Percentiles rank a stretch among this genome's conserved stretches.
phyloP scores from a whole-genome alignment of 2,113 vertebrate genomes.

The Anarrhichthys ocellatus region DNA sequence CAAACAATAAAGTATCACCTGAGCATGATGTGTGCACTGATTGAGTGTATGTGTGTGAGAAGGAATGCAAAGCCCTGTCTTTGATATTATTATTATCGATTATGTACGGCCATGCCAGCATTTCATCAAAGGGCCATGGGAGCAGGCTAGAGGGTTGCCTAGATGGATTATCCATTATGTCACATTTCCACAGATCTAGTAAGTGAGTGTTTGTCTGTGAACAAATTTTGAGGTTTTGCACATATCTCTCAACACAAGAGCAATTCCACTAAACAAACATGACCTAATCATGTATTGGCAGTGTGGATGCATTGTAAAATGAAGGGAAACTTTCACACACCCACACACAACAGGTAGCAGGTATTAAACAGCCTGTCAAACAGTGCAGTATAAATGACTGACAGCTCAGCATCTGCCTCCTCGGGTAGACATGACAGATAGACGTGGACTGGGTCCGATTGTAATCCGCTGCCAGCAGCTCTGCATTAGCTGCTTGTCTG shows the following conservation, averaged over 20 bases:
- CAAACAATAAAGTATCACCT: not conserved
- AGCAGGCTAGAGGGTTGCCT: slow-evolving; percentile 1
- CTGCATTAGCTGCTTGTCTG: slow-evolving; percentile 62
- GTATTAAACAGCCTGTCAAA: slow-evolving; percentile 23
- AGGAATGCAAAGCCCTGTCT: slow-evolving; percentile 24
- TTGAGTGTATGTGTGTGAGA: not conserved
- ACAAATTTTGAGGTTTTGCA: not conserved
- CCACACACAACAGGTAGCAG: slow-evolving; percentile 36
- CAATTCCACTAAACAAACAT: slow-evolving; percentile 56
- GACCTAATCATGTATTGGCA: slow-evolving; percentile 40
- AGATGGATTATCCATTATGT: slow-evolving; percentile 32
- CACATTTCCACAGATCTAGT: slow-evolving; percentile 20
- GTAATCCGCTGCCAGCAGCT: slow-evolving; percentile 48
- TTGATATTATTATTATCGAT: slow-evolving; percentile 51
- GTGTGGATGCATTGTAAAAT: not conserved
- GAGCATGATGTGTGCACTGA: slow-evolving; percentile 14
- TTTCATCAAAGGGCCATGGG: slow-evolving; percentile 50
- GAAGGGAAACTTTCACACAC: not conserved
- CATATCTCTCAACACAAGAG: slow-evolving; percentile 23
- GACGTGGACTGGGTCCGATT: slow-evolving; percentile 25
- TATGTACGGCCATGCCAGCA: slow-evolving; percentile 20
- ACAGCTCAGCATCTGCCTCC: slow-evolving; percentile 58
- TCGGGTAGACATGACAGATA: slow-evolving; percentile 48
- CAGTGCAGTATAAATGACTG: slow-evolving; percentile 38
- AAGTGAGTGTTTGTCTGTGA: slow-evolving; percentile 13